Evolutionary conservation across 1,140 invertebrate species (phyloP), one percentile per base, ranked within the genome.

Genomic region (Triops cancriformis): DNA sequence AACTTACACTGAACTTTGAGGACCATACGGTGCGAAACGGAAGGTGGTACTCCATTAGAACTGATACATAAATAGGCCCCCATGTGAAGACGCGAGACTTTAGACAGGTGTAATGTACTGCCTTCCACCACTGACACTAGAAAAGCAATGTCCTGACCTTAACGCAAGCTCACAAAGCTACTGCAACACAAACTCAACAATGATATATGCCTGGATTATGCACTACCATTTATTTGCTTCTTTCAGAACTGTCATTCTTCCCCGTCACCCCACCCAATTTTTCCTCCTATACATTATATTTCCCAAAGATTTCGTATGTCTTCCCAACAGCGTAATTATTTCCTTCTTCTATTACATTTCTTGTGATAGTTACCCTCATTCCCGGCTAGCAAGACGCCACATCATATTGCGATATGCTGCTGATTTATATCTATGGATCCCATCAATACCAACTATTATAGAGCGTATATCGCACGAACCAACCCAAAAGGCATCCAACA

Each of bases 1-100:
- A 85, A 92, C 92, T 90, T 87, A 94, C 93, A 96, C 82, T 95
- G 92, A 31, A 95, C 92, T 76, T 92, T 93, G 41, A 96, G 88
- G 85, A 91, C 91, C 82, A 96, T 93, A 81, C 94, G 86, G 85
- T 95, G 95, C 87, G 92, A 94, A 76, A 95, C 92, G 1, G 92
- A 91, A 0, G 94, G 94, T 2, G 93, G 93, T 2, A 95, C 91
- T 10, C 92, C 92, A 82, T 94, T 94, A 14, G 91, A 92, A 74
- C 82, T 93, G 76, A 96, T 95, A 83, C 94, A 95, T 12, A 95
- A 85, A 84, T 95, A 95, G 7, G 93, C 91, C 7, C 94, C 94
- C 90, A 96, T 96, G 82, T 96, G 92, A 23, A 92, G 89, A 37
- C 94, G 88, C 80, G 90, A 93, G 12, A 95, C 93, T 83, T 91